These are phyloP conservation scores for Mohoua ochrocephala DNA, from an alignment of 2,113 vertebrate species.

Conservation along the genomic window DNA sequence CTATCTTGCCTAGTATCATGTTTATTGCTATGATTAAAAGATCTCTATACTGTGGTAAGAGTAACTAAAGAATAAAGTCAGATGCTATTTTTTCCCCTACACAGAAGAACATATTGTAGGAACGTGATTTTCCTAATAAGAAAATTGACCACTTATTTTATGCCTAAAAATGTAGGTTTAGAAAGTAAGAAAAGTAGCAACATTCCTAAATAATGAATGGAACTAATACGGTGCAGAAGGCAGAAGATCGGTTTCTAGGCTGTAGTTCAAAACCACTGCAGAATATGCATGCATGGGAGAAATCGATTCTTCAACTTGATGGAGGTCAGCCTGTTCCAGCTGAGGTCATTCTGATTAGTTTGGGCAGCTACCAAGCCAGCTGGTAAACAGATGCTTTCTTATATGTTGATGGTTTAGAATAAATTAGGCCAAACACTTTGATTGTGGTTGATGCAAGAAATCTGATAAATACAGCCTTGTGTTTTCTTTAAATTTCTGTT, in stretches of 20 bases:
- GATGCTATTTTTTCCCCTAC: background rate
- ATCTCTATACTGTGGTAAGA: background rate
- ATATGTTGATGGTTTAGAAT: background rate
- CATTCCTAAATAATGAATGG: background rate
- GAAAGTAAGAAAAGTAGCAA: background rate
- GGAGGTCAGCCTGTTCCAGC: conserved; percentile 22
- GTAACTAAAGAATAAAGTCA: background rate
- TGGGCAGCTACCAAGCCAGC: conserved; percentile 36
- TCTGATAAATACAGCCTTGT: background rate
- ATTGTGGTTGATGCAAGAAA: background rate
- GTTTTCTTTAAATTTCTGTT: background rate
- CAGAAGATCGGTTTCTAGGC: background rate
- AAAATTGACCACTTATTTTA: background rate
- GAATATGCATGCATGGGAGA: background rate
- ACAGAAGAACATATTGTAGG: background rate
- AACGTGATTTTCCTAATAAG: background rate
- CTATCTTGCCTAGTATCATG: background rate
- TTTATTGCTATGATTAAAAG: background rate
- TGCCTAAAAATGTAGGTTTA: background rate
- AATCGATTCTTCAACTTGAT: conserved; percentile 1
- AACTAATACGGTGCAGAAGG: background rate
- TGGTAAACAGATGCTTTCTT: conserved; percentile 49
- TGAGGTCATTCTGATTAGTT: conserved; percentile 44
- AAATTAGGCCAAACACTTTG: background rate
- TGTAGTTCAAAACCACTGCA: conserved; percentile 14